A percentile compares a stretch with the other conserved stretches of the same genome.
Conservation (phyloP, 2,888 invertebrate genomes). For the Aphodius granarius region DNA sequence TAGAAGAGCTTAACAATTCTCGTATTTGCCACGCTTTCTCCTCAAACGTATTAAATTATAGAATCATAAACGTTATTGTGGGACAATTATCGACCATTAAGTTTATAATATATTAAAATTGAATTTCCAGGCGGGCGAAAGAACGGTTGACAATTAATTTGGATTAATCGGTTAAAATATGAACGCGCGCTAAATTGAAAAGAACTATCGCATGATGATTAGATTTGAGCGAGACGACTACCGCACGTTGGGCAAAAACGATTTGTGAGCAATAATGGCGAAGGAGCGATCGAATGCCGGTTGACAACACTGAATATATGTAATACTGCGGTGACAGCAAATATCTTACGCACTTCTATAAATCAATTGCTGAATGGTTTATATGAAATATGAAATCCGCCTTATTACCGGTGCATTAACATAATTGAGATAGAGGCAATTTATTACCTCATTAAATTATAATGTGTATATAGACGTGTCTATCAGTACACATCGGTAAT, state of each 20-base stretch:
- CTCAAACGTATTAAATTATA: neutral
- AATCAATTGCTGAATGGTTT: slow-evolving; percentile 10
- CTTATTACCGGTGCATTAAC: slow-evolving; percentile 6
- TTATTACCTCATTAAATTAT: slow-evolving; percentile 15
- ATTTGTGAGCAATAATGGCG: slow-evolving; percentile 1
- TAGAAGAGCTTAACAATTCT: neutral
- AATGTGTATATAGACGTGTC: slow-evolving; percentile 12
- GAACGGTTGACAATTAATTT: neutral
- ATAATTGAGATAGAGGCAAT: slow-evolving; percentile 15
- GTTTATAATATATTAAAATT: neutral
- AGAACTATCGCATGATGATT: neutral
- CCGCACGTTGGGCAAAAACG: neutral
- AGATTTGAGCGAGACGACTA: neutral
- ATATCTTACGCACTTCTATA: slow-evolving; percentile 10
- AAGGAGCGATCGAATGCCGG: neutral
- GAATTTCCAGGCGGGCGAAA: neutral
- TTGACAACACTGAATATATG: slow-evolving; percentile 7
- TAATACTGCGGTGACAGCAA: slow-evolving; percentile 10
- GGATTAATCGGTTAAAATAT: neutral
- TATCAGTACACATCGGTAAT: slow-evolving; percentile 4
- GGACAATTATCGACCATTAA: neutral
- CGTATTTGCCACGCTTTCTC: neutral
- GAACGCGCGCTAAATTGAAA: neutral
- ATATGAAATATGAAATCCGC: slow-evolving; percentile 14
- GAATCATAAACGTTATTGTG: neutral